Evolutionary conservation across 2,888 invertebrate species (phyloP).

Genomic region (Lycaena phlaeas): DNA sequence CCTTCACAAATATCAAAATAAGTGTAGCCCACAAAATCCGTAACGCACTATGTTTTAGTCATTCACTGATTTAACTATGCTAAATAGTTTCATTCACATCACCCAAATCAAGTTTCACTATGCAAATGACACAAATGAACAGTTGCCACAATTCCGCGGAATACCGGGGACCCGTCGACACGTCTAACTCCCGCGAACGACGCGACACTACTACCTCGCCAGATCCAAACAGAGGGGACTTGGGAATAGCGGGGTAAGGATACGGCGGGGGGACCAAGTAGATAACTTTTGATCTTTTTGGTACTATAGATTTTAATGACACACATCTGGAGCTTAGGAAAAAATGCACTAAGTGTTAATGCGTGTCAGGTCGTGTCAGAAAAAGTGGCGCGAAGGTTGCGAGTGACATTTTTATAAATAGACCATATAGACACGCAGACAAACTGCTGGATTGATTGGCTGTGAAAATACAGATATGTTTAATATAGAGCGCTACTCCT

Average conservation of each 20-base stretch:
- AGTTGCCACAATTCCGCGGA: constrained; percentile 46
- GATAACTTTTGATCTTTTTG: constrained; percentile 73
- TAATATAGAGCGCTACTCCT: constrained; percentile 33
- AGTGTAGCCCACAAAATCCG: constrained; percentile 23
- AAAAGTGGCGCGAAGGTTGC: constrained; percentile 51
- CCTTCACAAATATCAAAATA: constrained; percentile 10
- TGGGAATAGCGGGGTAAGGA: constrained; percentile 40
- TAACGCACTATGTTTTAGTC: constrained; percentile 19
- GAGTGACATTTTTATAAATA: constrained; percentile 68
- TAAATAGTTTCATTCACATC: constrained; percentile 37
- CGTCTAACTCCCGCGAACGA: constrained; percentile 40
- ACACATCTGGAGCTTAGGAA: constrained; percentile 65
- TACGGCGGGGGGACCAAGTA: constrained; percentile 44
- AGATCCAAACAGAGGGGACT: constrained; percentile 28
- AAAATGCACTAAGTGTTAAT: constrained; percentile 70
- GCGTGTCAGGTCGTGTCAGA: constrained; percentile 67
- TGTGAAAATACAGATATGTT: constrained; percentile 31
- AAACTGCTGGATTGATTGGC: constrained; percentile 35
- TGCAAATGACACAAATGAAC: constrained; percentile 55
- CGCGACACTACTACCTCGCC: constrained; percentile 47
- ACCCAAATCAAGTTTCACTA: constrained; percentile 60
- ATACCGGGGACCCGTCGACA: constrained; percentile 20
- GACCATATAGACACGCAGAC: constrained; percentile 29
- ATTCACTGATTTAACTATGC: constrained; percentile 20
- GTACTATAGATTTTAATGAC: constrained; percentile 68